Base-by-base conservation (phyloP, 2,797 vertebrate species). In the Todus mexicanus region DNA sequence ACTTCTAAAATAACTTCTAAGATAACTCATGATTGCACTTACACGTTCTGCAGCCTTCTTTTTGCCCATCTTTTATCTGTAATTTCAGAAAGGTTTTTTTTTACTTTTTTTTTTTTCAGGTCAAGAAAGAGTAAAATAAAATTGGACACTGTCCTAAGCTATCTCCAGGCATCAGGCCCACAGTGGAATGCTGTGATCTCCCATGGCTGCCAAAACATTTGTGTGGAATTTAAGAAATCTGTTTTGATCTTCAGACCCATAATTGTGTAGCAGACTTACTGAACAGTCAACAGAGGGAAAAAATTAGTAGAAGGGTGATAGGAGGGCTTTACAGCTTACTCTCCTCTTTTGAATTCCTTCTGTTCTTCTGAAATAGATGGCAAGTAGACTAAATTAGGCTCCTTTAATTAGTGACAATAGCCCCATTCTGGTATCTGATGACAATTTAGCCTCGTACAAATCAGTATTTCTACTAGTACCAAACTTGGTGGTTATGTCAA, bases 191-290 rank as follows among this genome's bases (percentile, higher is more conserved):
- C 72, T 93, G 88, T 73, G 38, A 87, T 87, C 74, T 84, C 64
- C 86, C n/a, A 29, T 15, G 63, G 93, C 45, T 94, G 92, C 71
- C 84, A 94, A 87, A 95, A 90, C 35, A 72, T 76, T 93, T 87
- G 50, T 53, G 64, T 61, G 86, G 80, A 94, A 92, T 95, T 90
- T 54, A 91, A 87, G 60, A 96, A 68, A 84, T 90, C 73, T 69
- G 71, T 92, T 96, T 93, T 94, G 50, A 90, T 94, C 86, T 76
- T 87, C 81, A 87, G 86, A 82, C 35, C 19, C 53, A 3, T 87
- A 87, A 77, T 50, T 82, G 78, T 71, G 54, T 59, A 81, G 68
- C 65, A 70, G 50, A 51, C 43, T 64, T 86, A 47, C 45, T 0
- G 1, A 94, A 71, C 35, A 84, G 76, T 53, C 63, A 95, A 45